These are phyloP conservation scores for Agrochola litura DNA, from an alignment of 2,888 invertebrate species.

Conservation along the genomic window DNA sequence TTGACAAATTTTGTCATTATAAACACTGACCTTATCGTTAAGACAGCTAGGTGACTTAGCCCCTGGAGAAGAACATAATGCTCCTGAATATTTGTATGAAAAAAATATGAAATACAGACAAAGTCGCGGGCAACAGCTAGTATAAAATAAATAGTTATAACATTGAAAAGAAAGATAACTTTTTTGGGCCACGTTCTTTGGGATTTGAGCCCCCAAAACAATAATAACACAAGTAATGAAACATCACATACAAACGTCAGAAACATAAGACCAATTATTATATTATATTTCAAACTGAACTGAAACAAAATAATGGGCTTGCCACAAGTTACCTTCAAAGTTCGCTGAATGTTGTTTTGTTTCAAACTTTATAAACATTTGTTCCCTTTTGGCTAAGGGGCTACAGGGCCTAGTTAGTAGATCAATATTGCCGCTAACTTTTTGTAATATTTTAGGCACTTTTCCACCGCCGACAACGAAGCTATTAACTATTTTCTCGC, in stretches of 20 bases:
- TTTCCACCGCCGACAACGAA: too few relatives aligned
- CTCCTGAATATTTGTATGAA: not conserved
- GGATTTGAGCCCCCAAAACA: not conserved
- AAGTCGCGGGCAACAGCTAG: too few relatives aligned
- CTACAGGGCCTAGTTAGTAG: too few relatives aligned
- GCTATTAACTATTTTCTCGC: too few relatives aligned
- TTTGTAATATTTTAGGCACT: not conserved
- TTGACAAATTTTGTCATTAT: not conserved
- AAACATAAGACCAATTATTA: conserved; percentile 31
- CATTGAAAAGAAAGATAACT: not conserved
- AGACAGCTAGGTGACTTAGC: too few relatives aligned
- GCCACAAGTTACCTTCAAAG: conserved; percentile 13
- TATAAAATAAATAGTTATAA: not conserved
- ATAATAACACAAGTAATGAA: conserved; percentile 10
- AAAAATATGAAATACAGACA: not conserved
- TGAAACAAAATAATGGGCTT: conserved; percentile 21
- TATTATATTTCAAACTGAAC: conserved; percentile 32
- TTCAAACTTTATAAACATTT: conserved; percentile 5
- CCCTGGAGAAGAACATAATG: not conserved
- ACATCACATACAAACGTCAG: conserved; percentile 22
- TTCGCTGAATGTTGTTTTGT: conserved; percentile 11
- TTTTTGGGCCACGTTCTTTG: not conserved
- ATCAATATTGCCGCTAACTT: not conserved
- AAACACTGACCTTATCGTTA: not conserved
- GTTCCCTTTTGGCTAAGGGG: not conserved